Evolutionary conservation across 2,113 vertebrate species (phyloP).

Genomic region (Hypocryptadius cinnamomeus): DNA sequence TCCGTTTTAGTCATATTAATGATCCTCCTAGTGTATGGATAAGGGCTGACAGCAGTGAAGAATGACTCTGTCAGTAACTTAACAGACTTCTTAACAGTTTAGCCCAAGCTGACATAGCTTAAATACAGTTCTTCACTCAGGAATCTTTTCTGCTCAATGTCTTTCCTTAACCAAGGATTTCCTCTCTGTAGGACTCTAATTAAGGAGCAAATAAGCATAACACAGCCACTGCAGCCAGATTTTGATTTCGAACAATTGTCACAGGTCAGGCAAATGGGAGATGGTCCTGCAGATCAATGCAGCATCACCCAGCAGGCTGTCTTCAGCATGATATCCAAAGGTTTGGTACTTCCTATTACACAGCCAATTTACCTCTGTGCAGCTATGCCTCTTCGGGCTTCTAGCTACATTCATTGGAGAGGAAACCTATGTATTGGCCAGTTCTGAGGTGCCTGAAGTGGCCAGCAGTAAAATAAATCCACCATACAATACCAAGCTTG

Average conservation of each 20-base stretch:
- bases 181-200: background rate
- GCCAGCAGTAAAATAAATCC: background rate
- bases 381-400: background rate
- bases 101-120: background rate
- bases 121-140: background rate
- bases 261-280: background rate
- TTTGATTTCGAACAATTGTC: background rate
- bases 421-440: background rate
- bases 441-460: background rate
- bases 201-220: background rate
- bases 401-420: background rate
- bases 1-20: slow-evolving; percentile 11
- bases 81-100: background rate
- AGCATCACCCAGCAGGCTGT: background rate
- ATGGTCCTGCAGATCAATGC: background rate
- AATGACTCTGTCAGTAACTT: slow-evolving; percentile 29
- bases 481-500: background rate
- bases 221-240: background rate
- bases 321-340: background rate
- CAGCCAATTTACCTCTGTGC: background rate
- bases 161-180: background rate
- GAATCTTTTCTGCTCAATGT: background rate
- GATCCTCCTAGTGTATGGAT: background rate
- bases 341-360: background rate
- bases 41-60: slow-evolving; percentile 1